Percentiles rank a stretch among this genome's conserved stretches.
phyloP scores from a whole-genome alignment of 2,888 invertebrate species.

The Sinhomidia bicolor region DNA sequence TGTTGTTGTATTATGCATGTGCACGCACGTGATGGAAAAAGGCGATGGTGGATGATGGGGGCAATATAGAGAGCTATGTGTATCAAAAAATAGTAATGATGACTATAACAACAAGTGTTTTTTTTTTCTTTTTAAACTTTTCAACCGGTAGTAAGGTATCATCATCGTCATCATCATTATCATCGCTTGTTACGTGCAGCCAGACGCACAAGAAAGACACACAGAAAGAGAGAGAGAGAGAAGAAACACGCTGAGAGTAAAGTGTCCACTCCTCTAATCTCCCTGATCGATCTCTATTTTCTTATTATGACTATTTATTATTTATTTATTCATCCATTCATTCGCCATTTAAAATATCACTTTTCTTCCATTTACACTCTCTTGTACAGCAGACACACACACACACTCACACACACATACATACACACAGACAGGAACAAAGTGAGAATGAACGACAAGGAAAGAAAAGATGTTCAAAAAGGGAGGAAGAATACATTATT shows the following conservation, averaged over 20 bases:
- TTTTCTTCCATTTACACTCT: conserved; percentile 30
- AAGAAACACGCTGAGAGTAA: conserved; percentile 44
- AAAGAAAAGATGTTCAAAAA: conserved; percentile 1
- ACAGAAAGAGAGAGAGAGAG: too few relatives aligned
- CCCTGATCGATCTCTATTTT: conserved; percentile 64
- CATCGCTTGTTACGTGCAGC: not conserved
- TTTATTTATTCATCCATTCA: conserved; percentile 58
- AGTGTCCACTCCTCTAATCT: conserved; percentile 63
- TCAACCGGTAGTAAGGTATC: conserved; percentile 34
- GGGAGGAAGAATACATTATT: conserved; percentile 1
- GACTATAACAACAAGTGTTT: conserved; percentile 18
- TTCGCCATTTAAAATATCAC: conserved; percentile 45
- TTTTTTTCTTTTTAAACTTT: conserved; percentile 32
- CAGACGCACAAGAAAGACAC: conserved; percentile 6
- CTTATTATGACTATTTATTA: conserved; percentile 43
- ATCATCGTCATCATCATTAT: not conserved
- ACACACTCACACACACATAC: not conserved
- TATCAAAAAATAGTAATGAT: not conserved
- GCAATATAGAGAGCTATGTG: not conserved
- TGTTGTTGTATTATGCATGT: not conserved
- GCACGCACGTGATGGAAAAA: conserved; percentile 29
- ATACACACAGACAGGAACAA: conserved; percentile 22
- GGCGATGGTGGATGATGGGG: not conserved
- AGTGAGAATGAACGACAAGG: not conserved
- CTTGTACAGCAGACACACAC: too few relatives aligned